These are phyloP conservation scores for Aradophagus sp. DNA, from an alignment of 1,140 invertebrate genomes.

Conservation along the genomic window DNA sequence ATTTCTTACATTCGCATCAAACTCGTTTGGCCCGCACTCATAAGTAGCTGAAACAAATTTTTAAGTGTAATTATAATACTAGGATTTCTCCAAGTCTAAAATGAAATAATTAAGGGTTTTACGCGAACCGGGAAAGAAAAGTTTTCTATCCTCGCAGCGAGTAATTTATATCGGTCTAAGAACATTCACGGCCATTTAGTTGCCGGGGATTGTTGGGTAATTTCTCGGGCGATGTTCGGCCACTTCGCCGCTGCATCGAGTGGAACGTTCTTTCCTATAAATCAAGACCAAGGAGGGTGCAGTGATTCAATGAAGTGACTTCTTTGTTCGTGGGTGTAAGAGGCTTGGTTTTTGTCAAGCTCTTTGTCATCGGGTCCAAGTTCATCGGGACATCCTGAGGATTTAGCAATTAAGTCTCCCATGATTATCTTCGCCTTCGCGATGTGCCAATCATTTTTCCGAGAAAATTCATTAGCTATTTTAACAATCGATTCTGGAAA, in stretches of 20 bases:
- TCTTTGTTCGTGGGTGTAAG: constrained; percentile 63
- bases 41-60: no score
- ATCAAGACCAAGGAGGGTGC: constrained; percentile 64
- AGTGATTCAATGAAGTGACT: constrained; percentile 67
- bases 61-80: no score
- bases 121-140: no score
- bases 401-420: constrained; percentile 35
- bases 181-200: constrained; percentile 30
- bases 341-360: constrained; percentile 58
- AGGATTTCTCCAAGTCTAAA: no score
- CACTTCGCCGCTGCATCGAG: constrained; percentile 52
- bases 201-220: constrained; percentile 58
- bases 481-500: no score
- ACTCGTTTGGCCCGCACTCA: no score
- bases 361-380: constrained; percentile 44
- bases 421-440: constrained; percentile 14
- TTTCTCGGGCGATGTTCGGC: constrained; percentile 62
- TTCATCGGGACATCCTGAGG: constrained; percentile 24
- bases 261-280: constrained; percentile 62
- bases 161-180: constrained; percentile 22
- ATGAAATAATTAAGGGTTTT: no score
- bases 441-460: constrained; percentile 14
- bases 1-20: no score
- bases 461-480: no score
- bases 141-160: no score